Evolutionary conservation across 2,113 vertebrate species (phyloP).

Genomic region (Xiphophorus couchianus): DNA sequence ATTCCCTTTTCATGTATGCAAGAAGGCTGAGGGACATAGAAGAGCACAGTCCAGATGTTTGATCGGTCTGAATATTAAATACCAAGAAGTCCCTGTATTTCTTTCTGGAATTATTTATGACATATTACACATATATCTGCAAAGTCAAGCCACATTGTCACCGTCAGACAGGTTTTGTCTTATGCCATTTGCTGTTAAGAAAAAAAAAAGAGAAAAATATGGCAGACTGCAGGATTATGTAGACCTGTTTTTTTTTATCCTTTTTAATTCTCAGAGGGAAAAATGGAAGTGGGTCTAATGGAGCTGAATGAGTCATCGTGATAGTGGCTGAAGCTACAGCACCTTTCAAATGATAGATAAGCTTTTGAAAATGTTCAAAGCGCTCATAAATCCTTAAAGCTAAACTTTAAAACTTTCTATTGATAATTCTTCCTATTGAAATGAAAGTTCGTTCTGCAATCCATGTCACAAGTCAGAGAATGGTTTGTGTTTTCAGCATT

Average conservation of each 20-base stretch:
- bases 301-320: slow-evolving; percentile 27
- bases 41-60: slow-evolving; percentile 70
- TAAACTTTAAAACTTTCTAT: slow-evolving; percentile 27
- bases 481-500: slow-evolving; percentile 8
- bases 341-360: slow-evolving; percentile 50
- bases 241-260: slow-evolving; percentile 6
- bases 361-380: slow-evolving; percentile 49
- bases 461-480: slow-evolving; percentile 12
- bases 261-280: slow-evolving; percentile 31
- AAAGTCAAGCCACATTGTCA: background rate
- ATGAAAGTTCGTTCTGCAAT: slow-evolving; percentile 17
- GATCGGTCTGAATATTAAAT: slow-evolving; percentile 65
- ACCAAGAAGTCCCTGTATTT: slow-evolving; percentile 9
- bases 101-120: slow-evolving; percentile 10
- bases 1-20: slow-evolving; percentile 46
- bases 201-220: background rate
- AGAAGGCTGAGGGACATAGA: slow-evolving; percentile 42
- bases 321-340: slow-evolving; percentile 42
- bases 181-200: slow-evolving; percentile 7
- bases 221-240: slow-evolving; percentile 14
- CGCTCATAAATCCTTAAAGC: slow-evolving; percentile 38
- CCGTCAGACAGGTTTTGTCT: background rate
- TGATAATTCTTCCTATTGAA: slow-evolving; percentile 41
- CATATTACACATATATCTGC: slow-evolving; percentile 1
- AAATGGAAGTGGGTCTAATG: slow-evolving; percentile 22